A percentile compares a stretch with the other conserved stretches of the same genome.
Conservation (phyloP, 2,888 invertebrate genomes). For the Leptopilina syphax region DNA sequence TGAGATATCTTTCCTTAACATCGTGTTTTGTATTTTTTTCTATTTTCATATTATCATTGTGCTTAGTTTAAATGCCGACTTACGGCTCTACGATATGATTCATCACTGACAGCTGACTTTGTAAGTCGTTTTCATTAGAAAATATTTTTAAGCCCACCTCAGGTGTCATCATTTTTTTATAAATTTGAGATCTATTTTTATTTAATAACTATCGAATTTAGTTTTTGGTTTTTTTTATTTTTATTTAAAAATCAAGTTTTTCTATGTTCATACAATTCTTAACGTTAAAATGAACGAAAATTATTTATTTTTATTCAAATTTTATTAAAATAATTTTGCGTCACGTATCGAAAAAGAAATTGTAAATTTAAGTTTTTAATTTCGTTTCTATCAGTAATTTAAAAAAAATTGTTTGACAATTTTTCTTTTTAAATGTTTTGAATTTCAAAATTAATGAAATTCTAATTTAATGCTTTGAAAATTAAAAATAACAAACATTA, state of each 20-base stretch:
- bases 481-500: too few relatives aligned
- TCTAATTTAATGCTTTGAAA: too few relatives aligned
- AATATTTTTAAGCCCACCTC: neutral
- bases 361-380: too few relatives aligned
- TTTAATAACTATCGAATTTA: neutral
- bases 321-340: too few relatives aligned
- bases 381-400: too few relatives aligned
- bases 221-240: neutral
- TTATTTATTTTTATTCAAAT: too few relatives aligned
- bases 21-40: slow-evolving; percentile 5
- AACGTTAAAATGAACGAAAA: too few relatives aligned
- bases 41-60: slow-evolving; percentile 6
- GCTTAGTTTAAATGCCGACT: slow-evolving; percentile 18
- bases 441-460: too few relatives aligned
- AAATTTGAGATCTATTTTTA: neutral
- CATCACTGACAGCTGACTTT: slow-evolving; percentile 27
- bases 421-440: too few relatives aligned
- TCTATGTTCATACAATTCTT: too few relatives aligned
- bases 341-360: too few relatives aligned
- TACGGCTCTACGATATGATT: slow-evolving; percentile 10
- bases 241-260: neutral
- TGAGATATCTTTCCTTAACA: neutral
- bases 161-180: neutral
- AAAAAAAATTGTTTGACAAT: too few relatives aligned
- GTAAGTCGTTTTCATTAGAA: slow-evolving; percentile 6